phyloP scores from a whole-genome alignment of 2,113 vertebrate species.

The Peromyscus californicus region DNA sequence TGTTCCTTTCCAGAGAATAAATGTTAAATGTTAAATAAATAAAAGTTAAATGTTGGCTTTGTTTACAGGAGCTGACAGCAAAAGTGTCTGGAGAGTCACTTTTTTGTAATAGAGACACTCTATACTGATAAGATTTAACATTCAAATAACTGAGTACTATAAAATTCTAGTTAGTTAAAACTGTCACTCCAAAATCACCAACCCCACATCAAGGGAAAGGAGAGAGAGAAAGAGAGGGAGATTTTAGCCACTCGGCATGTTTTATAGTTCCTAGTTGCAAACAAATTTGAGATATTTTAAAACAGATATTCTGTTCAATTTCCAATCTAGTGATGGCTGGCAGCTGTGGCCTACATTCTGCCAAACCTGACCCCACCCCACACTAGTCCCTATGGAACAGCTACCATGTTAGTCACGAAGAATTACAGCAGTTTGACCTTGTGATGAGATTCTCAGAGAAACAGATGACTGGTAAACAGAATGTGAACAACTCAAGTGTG shows the following conservation, averaged over 20 bases:
- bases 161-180: constrained; percentile 55
- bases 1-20: neutral
- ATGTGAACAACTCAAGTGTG: neutral
- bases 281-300: constrained; percentile 31
- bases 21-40: too few species aligned
- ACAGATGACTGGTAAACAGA: neutral
- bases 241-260: constrained; percentile 40
- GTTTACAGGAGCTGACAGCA: constrained; percentile 1
- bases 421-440: neutral
- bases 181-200: constrained; percentile 49
- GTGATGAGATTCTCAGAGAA: neutral
- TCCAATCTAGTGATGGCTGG: constrained; percentile 32
- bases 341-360: constrained; percentile 9
- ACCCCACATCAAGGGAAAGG: neutral
- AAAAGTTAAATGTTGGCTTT: constrained; percentile 26
- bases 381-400: neutral
- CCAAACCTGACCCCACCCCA: constrained; percentile 59
- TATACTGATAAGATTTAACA: neutral
- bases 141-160: neutral
- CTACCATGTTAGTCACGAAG: constrained; percentile 3
- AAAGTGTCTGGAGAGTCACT: constrained; percentile 10
- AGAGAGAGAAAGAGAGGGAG: neutral
- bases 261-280: constrained; percentile 57
- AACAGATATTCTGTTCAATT: constrained; percentile 36
- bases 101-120: neutral